Base-by-base conservation (phyloP, 2,888 invertebrate species). In the Lottia gigantea region DNA sequence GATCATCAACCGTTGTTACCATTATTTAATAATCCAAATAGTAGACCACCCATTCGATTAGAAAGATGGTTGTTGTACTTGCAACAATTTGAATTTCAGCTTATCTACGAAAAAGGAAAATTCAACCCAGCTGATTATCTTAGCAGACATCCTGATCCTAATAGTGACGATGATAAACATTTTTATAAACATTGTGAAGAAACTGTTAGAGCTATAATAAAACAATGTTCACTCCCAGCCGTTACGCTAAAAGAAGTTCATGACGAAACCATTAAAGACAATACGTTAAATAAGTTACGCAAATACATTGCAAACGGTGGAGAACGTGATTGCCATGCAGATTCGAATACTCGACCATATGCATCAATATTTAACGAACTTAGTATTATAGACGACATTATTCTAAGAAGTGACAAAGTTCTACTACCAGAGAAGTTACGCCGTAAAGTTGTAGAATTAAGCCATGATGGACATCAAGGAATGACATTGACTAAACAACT, bases 1-100 rank as follows among this genome's bases (percentile, higher is more conserved):
- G 82, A 79, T 73, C 83, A 85, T 75, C 81, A 83, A 69, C 83
- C 83, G 1, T 71, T 85, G 23, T 70, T 77, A 23, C 68, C 74
- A 23, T 78, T 85, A 19, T 77, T 82, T 62, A 70, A 75, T n/a
- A 55, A 55, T 19, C 55, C 55, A 55, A 55, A 55, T 55, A 55
- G 55, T 55, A 74, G 72, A 46, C 81, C 78, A 66, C 79, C 78
- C 16, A 70, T 80, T 14, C 69, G 74, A 40, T 74, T 79, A 16
- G 77, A 76, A 46, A 65, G 75, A 45, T 78, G 77, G 77, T 70
- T 73, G 25, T 67, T 75, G 16, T 66, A 74, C 23, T 66, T 79
- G 16, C 62, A 68, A 40, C 66, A 74, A 12, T 79, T 77, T 63
- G 62, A 77, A 19, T 74, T 71, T 40, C 61, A 25, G 12, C 49